Conservation (phyloP, 2,797 vertebrate species). For the Micropoecilia bifurca region DNA sequence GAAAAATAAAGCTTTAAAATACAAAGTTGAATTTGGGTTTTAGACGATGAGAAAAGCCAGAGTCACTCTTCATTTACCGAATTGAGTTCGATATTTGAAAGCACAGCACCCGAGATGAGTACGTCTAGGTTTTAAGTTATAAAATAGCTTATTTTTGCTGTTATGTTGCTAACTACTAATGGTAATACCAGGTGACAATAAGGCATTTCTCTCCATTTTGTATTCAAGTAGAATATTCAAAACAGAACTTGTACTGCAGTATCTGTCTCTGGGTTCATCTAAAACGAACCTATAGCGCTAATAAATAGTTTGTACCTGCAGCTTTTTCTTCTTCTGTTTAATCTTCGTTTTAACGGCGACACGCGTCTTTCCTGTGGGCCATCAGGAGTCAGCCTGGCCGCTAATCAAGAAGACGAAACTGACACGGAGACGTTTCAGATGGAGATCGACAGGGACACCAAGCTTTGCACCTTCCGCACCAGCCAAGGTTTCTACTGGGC, state of each 20-base stretch:
- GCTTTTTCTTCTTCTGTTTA: background rate
- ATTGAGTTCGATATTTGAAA: too few relatives aligned
- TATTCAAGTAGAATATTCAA: background rate
- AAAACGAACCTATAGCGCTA: background rate
- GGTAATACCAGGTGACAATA: background rate
- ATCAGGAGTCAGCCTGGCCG: conserved; percentile 91
- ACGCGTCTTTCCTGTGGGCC: conserved; percentile 12
- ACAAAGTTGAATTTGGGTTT: too few relatives aligned
- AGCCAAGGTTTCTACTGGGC: conserved; percentile 93
- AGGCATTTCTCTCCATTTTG: background rate
- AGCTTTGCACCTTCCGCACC: conserved; percentile 90
- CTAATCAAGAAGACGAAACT: conserved; percentile 96
- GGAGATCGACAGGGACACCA: conserved; percentile 92
- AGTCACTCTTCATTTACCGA: too few relatives aligned
- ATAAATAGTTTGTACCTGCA: background rate
- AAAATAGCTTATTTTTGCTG: background rate
- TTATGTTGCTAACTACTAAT: background rate
- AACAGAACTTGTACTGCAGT: background rate
- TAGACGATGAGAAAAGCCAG: too few relatives aligned
- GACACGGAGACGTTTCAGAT: conserved; percentile 97
- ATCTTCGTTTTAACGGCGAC: background rate
- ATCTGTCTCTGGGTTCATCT: background rate
- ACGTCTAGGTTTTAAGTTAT: background rate
- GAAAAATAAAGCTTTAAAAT: too few relatives aligned
- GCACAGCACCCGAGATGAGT: too few relatives aligned